Conservation (phyloP, 2,113 vertebrate genomes). For the Cyprinodon brontotheroides region DNA sequence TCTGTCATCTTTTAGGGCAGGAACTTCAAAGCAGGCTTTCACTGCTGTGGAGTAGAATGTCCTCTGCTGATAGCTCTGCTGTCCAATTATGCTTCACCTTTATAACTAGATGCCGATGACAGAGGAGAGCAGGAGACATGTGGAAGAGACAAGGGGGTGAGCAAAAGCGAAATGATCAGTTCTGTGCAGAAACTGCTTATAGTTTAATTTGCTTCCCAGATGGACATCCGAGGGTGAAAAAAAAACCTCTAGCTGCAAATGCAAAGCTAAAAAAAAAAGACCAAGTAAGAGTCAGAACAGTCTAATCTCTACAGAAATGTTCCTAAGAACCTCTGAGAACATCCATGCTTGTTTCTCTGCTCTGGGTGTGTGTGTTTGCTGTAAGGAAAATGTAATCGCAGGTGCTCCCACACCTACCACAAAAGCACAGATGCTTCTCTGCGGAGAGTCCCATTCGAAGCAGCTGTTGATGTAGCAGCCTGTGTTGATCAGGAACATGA, state of each 20-base stretch:
- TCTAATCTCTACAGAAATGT: constrained; percentile 24
- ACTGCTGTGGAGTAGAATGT: constrained; percentile 59
- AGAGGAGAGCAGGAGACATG: constrained; percentile 60
- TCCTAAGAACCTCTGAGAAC: constrained; percentile 22
- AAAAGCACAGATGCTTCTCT: constrained; percentile 97
- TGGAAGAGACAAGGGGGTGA: constrained; percentile 35
- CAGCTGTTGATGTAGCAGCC: constrained; percentile 96
- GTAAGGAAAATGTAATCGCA: not conserved
- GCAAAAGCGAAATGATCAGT: constrained; percentile 39
- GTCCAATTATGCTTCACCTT: constrained; percentile 79
- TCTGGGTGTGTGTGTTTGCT: not conserved
- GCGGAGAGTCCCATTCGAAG: constrained; percentile 97
- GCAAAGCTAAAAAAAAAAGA: constrained; percentile 5
- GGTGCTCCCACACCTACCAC: constrained; percentile 81
- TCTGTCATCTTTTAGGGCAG: constrained; percentile 64
- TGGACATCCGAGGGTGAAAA: constrained; percentile 30
- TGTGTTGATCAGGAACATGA: constrained; percentile 91
- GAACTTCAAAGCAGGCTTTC: constrained; percentile 51
- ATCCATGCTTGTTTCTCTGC: not conserved
- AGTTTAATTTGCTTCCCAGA: constrained; percentile 28
- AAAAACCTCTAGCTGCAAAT: constrained; percentile 18
- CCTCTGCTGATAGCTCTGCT: constrained; percentile 71
- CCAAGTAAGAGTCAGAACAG: constrained; percentile 19
- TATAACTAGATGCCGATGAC: constrained; percentile 69
- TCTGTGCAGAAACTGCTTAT: constrained; percentile 38